Base-by-base conservation (phyloP, 2,113 vertebrate species). In the Symphodus melops region DNA sequence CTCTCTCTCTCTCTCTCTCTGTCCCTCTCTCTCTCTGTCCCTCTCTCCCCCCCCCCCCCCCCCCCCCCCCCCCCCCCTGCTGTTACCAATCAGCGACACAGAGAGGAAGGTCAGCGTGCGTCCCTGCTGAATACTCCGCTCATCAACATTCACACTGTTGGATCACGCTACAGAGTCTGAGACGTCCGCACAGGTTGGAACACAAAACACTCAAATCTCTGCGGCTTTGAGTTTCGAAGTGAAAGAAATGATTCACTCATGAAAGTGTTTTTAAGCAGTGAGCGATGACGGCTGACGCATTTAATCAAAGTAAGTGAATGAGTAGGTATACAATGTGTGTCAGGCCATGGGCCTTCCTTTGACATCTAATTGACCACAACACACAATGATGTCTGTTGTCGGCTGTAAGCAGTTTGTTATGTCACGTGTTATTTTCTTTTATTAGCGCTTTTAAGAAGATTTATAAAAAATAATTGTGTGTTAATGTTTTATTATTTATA, bases 41-140 rank as follows among this genome's bases (percentile, higher is more conserved):
- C 54, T 36, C 59, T 68, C 68, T 51, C 46, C 19, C 16, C 19
- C 16, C 6, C 46, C 19, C 46, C 7, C 46, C 25, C 25, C 4
- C 19, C 3, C 13, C 19, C 20, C 48, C 48, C 44, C 66, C 61
- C 70, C 68, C 58, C 54, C 46, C 59, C 21, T 19, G 68, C 63
- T 12, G 46, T 48, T 59, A 59, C 69, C 75, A 83, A 78, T 70
- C 75, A 74, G 75, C 74, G 70, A 66, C 60, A 65, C 54, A 36
- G 70, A 74, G 75, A 71, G 19, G 5, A 44, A 75, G 75, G 71
- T 79, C 81, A 69, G 37, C n/a, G 17, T 3, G 56, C 48, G 37
- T 75, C 66, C 71, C 66, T 75, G 60, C 17, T 68, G 71, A 83
- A 66, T 66, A 37, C 60, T 25, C 11, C 12, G 53, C 53, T 37